Evolutionary conservation across 2,888 invertebrate genomes (phyloP).

Genomic region (Orthosia gothica): DNA sequence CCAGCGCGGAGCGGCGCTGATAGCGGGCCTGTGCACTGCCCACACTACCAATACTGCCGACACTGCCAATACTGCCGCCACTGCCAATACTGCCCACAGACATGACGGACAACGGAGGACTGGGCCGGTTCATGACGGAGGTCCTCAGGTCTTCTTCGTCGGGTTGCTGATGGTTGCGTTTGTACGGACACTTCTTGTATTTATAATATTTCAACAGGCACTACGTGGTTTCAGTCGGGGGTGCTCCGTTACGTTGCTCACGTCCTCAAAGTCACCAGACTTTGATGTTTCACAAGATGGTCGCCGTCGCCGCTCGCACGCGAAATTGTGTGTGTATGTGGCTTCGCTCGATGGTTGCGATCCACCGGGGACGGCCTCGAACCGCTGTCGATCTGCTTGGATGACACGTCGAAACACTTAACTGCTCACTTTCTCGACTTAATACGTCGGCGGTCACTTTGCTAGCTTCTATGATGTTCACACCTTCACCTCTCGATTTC

Average conservation of each 20-base stretch:
- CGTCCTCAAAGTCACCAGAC: conserved; percentile 76
- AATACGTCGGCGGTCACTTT: too few species aligned
- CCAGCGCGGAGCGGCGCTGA: conserved; percentile 76
- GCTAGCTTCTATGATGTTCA: too few species aligned
- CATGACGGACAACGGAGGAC: conserved; percentile 56
- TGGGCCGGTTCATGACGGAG: conserved; percentile 64
- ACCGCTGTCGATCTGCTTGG: conserved; percentile 88
- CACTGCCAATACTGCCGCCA: too few species aligned
- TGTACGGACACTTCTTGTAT: conserved; percentile 60
- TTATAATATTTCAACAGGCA: too few species aligned
- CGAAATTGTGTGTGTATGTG: conserved; percentile 73
- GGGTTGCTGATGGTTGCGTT: conserved; percentile 65
- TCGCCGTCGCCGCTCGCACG: conserved; percentile 81
- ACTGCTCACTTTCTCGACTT: too few species aligned
- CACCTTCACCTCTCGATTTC: too few species aligned
- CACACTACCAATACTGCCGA: too few species aligned
- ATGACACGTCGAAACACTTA: conserved; percentile 91
- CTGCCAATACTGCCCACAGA: too few species aligned
- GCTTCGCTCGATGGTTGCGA: conserved; percentile 67
- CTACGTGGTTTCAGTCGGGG: too few species aligned
- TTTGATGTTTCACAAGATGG: conserved; percentile 86
- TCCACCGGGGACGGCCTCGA: conserved; percentile 84
- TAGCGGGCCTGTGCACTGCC: conserved; percentile 72
- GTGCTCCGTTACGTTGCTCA: too few species aligned
- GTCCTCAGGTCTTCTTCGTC: conserved; percentile 77